These are phyloP conservation scores for Megaceryle torquata DNA, from an alignment of 2,113 vertebrate species.

Conservation along the genomic window DNA sequence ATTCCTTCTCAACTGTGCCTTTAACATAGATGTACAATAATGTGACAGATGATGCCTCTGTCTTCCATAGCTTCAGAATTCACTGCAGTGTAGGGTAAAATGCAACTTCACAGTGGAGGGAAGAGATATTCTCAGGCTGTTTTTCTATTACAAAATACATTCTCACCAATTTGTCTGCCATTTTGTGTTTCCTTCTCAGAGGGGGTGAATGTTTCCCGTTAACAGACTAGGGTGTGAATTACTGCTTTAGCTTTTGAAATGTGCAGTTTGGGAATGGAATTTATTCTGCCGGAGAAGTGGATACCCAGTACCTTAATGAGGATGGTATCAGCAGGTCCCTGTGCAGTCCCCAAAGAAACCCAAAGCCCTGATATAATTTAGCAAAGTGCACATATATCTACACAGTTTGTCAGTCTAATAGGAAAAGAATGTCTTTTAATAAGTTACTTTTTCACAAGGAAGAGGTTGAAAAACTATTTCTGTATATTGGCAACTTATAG, in stretches of 20 bases:
- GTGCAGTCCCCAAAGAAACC: not conserved
- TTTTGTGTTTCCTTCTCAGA: constrained; percentile 3
- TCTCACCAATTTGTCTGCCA: not conserved
- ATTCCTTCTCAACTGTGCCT: not conserved
- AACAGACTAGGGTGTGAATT: not conserved
- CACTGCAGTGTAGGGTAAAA: not conserved
- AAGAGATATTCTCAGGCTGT: not conserved
- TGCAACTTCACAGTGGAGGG: not conserved
- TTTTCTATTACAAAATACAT: not conserved
- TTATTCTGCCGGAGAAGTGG: not conserved
- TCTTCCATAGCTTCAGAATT: not conserved
- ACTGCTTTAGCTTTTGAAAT: not conserved
- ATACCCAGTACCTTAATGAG: not conserved
- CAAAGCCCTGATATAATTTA: not conserved
- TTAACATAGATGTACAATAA: not conserved
- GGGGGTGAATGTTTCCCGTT: not conserved
- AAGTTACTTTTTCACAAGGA: not conserved
- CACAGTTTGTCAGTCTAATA: not conserved
- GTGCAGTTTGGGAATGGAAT: not conserved
- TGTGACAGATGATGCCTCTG: not conserved
- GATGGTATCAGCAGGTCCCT: not conserved
- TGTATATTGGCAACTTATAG: not conserved
- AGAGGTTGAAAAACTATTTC: not conserved
- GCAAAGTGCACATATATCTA: not conserved
- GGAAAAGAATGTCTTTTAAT: not conserved